Evolutionary conservation across 2,113 vertebrate species (phyloP), one percentile per base, ranked within the genome.

Genomic region (Elephas maximus): DNA sequence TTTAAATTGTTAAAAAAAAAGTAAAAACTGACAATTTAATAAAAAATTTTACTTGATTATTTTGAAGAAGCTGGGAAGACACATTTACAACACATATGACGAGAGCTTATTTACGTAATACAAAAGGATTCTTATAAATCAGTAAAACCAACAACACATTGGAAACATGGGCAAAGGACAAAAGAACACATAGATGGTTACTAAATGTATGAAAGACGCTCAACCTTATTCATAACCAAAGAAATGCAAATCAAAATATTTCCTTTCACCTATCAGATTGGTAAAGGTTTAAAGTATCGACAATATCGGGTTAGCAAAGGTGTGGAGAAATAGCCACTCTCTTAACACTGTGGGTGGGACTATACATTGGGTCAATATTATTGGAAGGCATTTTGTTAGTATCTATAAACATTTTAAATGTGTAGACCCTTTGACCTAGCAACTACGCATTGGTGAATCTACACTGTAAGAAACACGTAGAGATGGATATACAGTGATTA

Each of bases 51-150:
- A 48, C 3, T 67, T 44, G 62, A 90, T n/a, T 80, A 77, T 69
- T 94, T 90, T 89, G 28, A 80, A 76, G 53, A 48, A 67, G 74
- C 51, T 97, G 62, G 14, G 30, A 62, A 90, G 85, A 93, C 81
- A 69, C 65, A 91, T 63, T 71, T 95, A 44, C 10, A 91, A n/a
- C 57, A 78, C 17, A 93, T 85, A 62, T 11, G 57, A 78, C 24
- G 91, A 82, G 80, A 79, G 8, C 28, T 91, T n/a, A 65, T 74
- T 83, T 67, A 91, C 71, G 41, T 92, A 86, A 51, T 41, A 20
- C 18, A 41, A 94, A 73, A 74, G n/a, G 57, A 87, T 87, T 86
- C 45, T 14, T 78, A 86, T 8, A 86, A 78, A 78, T 93, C 60
- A 93, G 11, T 86, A 80, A 81, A 18, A 53, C 20, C 45, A 93